phyloP scores from a whole-genome alignment of 2,797 vertebrate species.

The Limnodromus scolopaceus region DNA sequence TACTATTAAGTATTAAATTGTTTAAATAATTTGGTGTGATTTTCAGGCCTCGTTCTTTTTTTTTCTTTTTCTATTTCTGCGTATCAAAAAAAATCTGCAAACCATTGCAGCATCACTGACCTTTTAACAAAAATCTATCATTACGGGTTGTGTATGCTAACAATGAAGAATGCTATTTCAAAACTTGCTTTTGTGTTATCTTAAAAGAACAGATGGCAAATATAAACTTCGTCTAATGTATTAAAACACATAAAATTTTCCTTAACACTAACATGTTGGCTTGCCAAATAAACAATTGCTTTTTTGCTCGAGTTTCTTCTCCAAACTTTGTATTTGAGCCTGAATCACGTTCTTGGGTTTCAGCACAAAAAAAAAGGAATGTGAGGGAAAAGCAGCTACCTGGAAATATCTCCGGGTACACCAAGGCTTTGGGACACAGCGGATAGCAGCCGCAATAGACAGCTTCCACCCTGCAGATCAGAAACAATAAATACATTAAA shows the following conservation, averaged over 20 bases:
- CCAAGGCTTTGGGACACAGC: conserved; percentile 91
- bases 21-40: conserved; percentile 81
- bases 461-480: conserved; percentile 88
- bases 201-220: conserved; percentile 88
- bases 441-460: conserved; percentile 95
- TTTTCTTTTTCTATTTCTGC: background rate
- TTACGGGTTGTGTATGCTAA: conserved; percentile 82
- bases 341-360: conserved; percentile 32
- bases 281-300: conserved; percentile 88
- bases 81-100: conserved; percentile 78
- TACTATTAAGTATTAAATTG: conserved; percentile 81
- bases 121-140: conserved; percentile 81
- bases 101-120: conserved; percentile 75
- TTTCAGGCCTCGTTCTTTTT: conserved; percentile 63
- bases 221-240: conserved; percentile 87
- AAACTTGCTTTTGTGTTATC: conserved; percentile 88
- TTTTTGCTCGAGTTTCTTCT: conserved; percentile 79
- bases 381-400: conserved; percentile 78
- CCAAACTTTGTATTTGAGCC: conserved; percentile 75
- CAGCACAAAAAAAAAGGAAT: background rate
- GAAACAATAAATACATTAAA: conserved; percentile 34
- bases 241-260: conserved; percentile 87
- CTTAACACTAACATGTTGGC: conserved; percentile 84
- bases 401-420: conserved; percentile 97
- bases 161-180: conserved; percentile 86